phyloP scores from a whole-genome alignment of 2,113 vertebrate genomes.

The Brachypteracias leptosomus region DNA sequence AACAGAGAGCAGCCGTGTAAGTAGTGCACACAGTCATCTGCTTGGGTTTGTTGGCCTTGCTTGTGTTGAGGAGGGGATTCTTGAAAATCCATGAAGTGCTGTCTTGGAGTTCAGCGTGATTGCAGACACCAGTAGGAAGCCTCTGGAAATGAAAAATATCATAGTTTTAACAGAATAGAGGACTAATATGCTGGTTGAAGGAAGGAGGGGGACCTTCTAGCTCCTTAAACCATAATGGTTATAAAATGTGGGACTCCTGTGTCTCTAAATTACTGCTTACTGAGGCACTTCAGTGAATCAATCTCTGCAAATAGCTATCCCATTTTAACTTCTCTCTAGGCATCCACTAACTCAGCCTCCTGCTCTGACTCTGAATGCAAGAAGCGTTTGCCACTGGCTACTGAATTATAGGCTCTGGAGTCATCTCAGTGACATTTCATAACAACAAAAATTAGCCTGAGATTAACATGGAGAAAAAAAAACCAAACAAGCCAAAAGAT shows the following conservation, averaged over 20 bases:
- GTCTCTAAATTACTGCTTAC: slow-evolving; percentile 21
- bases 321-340: neutral
- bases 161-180: neutral
- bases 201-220: neutral
- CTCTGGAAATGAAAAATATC: neutral
- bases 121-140: neutral
- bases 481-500: too few species aligned
- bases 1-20: neutral
- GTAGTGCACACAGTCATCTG: neutral
- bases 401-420: neutral
- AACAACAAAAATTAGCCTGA: neutral
- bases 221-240: neutral
- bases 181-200: neutral
- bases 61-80: neutral
- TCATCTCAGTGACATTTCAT: neutral
- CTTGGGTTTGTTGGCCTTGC: neutral
- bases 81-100: neutral
- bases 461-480: neutral
- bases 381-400: neutral
- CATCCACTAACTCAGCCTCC: neutral
- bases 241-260: neutral
- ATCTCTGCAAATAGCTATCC: neutral
- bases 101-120: neutral
- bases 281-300: neutral
- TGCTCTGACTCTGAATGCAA: neutral